A percentile compares a stretch with the other conserved stretches of the same genome.
Evolutionary conservation across 2,113 vertebrate species (phyloP).

Genomic region (Sus scrofa): DNA sequence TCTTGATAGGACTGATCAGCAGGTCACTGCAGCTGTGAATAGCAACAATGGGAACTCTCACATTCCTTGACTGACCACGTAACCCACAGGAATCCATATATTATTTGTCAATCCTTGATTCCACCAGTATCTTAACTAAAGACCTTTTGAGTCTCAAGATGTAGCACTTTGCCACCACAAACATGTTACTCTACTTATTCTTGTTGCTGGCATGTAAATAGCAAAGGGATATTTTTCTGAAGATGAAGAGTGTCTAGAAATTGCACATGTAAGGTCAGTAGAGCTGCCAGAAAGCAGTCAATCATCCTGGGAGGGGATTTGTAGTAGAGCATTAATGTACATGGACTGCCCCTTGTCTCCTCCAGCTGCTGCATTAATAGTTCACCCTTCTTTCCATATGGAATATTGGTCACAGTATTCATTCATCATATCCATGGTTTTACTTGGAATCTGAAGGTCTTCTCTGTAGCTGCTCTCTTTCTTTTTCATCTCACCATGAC

Average conservation of each 20-base stretch:
- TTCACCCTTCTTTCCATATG: slow-evolving; percentile 81
- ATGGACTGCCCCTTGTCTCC: slow-evolving; percentile 51
- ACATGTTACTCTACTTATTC: slow-evolving; percentile 35
- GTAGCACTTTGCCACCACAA: slow-evolving; percentile 75
- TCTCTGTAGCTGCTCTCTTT: slow-evolving; percentile 78
- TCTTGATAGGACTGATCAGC: background rate
- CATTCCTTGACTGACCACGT: slow-evolving; percentile 38
- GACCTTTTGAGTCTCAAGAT: slow-evolving; percentile 37
- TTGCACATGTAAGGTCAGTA: slow-evolving; percentile 65
- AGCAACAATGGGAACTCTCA: slow-evolving; percentile 39
- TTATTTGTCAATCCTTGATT: slow-evolving; percentile 14
- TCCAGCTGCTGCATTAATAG: slow-evolving; percentile 72
- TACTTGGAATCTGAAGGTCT: slow-evolving; percentile 82
- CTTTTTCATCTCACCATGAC: slow-evolving; percentile 90
- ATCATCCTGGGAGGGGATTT: slow-evolving; percentile 4
- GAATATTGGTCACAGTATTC: slow-evolving; percentile 84
- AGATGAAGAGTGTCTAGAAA: slow-evolving; percentile 72
- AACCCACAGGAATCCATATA: slow-evolving; percentile 54
- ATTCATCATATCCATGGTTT: slow-evolving; percentile 85
- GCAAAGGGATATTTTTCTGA: slow-evolving; percentile 74
- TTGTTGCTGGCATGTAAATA: slow-evolving; percentile 72
- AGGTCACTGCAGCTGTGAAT: slow-evolving; percentile 63
- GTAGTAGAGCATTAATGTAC: fast-evolving
- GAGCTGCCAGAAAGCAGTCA: slow-evolving; percentile 67
- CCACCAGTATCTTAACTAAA: slow-evolving; percentile 57